phyloP scores from a whole-genome alignment of 2,797 vertebrate species.

The Girardinus metallicus region DNA sequence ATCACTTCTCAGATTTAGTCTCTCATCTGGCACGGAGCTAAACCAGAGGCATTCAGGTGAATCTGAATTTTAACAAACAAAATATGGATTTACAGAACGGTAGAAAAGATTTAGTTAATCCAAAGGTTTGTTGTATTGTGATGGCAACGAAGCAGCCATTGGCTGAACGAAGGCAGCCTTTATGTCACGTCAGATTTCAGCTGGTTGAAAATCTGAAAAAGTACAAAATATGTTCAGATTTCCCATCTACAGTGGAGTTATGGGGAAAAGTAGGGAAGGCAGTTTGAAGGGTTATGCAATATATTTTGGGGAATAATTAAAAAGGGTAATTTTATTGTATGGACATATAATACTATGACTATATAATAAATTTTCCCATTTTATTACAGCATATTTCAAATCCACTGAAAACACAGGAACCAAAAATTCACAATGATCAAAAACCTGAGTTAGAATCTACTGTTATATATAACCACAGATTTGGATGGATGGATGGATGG shows the following conservation, averaged over 20 bases:
- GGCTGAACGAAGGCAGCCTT: neutral
- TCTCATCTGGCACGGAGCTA: neutral
- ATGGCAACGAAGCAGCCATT: neutral
- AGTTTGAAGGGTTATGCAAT: neutral
- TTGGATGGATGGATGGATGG: neutral
- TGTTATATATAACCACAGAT: slow-evolving; percentile 3
- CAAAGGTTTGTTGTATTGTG: neutral
- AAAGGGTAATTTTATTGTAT: neutral
- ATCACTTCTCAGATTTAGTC: neutral
- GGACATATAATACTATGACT: neutral
- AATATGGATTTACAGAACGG: neutral
- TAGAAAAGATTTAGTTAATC: too few relatives aligned
- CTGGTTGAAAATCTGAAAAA: neutral
- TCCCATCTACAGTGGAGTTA: neutral
- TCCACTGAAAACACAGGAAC: neutral
- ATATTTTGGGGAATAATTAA: neutral
- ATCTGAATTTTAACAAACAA: neutral
- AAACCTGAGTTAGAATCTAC: slow-evolving; percentile 18
- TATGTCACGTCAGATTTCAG: neutral
- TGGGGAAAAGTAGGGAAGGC: neutral
- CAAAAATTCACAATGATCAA: neutral
- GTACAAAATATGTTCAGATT: neutral
- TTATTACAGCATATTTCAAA: neutral
- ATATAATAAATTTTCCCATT: neutral
- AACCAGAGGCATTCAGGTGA: neutral